A percentile compares a stretch with the other conserved stretches of the same genome.
Conservation (phyloP, 2,797 vertebrate species). For the Liparis tanakae region DNA sequence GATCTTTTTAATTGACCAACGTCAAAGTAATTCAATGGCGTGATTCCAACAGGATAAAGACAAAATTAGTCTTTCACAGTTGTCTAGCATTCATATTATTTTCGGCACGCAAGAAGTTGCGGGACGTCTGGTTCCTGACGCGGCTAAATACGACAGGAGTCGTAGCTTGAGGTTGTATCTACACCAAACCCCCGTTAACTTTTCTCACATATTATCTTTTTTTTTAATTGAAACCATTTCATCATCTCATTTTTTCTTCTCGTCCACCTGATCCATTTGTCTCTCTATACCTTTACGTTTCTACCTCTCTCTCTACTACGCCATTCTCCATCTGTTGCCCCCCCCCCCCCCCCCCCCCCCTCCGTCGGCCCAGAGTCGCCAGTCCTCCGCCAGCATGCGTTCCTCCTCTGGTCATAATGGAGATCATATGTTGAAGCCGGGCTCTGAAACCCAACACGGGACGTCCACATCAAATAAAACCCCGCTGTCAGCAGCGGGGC, state of each 20-base stretch:
- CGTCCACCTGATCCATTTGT: conserved; percentile 54
- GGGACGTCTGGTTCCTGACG: neutral
- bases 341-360: conserved; percentile 18
- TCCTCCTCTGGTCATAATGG: conserved; percentile 82
- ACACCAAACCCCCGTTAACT: conserved; percentile 16
- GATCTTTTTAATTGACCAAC: neutral
- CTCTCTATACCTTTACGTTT: conserved; percentile 23
- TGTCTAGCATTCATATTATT: neutral
- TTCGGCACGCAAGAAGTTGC: neutral
- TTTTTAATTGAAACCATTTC: conserved; percentile 12
- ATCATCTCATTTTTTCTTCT: conserved; percentile 20
- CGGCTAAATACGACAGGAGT: conserved; percentile 19
- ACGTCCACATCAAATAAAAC: conserved; percentile 85
- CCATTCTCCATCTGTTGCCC: conserved; percentile 61
- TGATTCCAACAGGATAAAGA: neutral
- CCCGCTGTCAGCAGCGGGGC: conserved; percentile 78
- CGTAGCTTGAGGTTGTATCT: conserved; percentile 6
- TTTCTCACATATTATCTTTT: too few species aligned
- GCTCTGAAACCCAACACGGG: conserved; percentile 81
- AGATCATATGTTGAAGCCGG: conserved; percentile 85
- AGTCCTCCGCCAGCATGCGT: conserved; percentile 75
- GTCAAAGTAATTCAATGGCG: neutral
- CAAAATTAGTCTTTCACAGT: neutral
- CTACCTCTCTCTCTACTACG: conserved; percentile 19
- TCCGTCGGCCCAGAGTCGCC: conserved; percentile 72